These are phyloP conservation scores for Pseudorhombus dupliciocellatus DNA, from an alignment of 2,113 vertebrate species.

Conservation along the genomic window DNA sequence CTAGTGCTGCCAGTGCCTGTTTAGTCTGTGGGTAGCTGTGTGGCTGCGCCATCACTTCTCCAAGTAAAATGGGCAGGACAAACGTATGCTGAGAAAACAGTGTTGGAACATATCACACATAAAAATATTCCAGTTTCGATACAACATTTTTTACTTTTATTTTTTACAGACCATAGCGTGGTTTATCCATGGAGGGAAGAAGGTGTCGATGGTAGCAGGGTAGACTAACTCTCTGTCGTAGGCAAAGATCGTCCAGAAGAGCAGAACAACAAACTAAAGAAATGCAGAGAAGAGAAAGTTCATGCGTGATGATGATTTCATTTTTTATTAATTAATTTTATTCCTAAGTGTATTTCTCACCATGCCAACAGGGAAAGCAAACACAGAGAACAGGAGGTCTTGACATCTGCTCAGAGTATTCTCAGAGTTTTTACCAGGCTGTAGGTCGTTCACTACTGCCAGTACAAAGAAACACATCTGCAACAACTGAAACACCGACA, in stretches of 20 bases:
- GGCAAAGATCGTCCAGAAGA: slow-evolving; percentile 87
- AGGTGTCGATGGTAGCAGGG: slow-evolving; percentile 81
- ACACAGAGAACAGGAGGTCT: slow-evolving; percentile 78
- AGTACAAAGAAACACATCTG: slow-evolving; percentile 79
- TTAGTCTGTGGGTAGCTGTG: slow-evolving; percentile 74
- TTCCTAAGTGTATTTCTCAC: slow-evolving; percentile 56
- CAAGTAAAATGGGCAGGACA: slow-evolving; percentile 76
- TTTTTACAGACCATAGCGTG: slow-evolving; percentile 86
- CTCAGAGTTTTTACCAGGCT: slow-evolving; percentile 31
- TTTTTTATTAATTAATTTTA: background rate
- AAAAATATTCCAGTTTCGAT: background rate
- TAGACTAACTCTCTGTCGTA: slow-evolving; percentile 89
- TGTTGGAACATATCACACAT: background rate
- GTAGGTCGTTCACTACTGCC: slow-evolving; percentile 71
- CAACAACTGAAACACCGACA: slow-evolving; percentile 69
- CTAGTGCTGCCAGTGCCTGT: slow-evolving; percentile 71
- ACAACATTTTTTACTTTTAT: too few relatives aligned
- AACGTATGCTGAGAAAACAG: slow-evolving; percentile 73
- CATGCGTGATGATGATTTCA: background rate
- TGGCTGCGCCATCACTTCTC: slow-evolving; percentile 74
- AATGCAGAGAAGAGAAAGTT: slow-evolving; percentile 30
- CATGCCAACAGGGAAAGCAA: slow-evolving; percentile 80
- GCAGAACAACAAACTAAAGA: slow-evolving; percentile 84
- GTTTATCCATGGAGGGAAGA: slow-evolving; percentile 89
- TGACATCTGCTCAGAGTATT: slow-evolving; percentile 58